A percentile compares a stretch with the other conserved stretches of the same genome.
phyloP scores from a whole-genome alignment of 1,140 invertebrate genomes.

The Drosophila pseudoobscura region DNA sequence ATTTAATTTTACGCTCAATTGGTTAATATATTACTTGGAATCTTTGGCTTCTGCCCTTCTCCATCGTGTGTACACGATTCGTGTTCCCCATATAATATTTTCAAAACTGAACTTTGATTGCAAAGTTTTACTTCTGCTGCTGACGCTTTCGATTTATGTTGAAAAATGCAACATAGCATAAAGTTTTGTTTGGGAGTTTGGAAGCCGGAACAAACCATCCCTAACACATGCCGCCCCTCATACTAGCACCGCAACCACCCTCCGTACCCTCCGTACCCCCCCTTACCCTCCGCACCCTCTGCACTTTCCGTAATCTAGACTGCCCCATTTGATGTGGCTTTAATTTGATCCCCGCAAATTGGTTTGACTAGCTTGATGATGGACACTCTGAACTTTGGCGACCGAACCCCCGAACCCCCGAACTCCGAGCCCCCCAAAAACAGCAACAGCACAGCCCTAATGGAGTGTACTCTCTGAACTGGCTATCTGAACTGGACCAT shows the following conservation, averaged over 20 bases:
- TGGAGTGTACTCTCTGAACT: constrained; percentile 41
- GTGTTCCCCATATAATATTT: constrained; percentile 14
- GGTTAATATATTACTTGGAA: constrained; percentile 58
- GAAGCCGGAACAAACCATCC: neutral
- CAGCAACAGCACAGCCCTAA: constrained; percentile 46
- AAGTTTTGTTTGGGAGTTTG: constrained; percentile 42
- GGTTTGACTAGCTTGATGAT: constrained; percentile 63
- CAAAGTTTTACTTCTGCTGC: constrained; percentile 55
- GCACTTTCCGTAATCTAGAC: neutral
- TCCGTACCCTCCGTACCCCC: no score
- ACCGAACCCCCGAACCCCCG: constrained; percentile 38
- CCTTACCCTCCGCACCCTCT: no score
- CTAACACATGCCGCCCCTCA: constrained; percentile 1
- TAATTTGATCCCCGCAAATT: constrained; percentile 75
- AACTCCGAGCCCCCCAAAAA: neutral
- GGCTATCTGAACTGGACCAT: constrained; percentile 44
- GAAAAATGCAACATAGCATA: constrained; percentile 67
- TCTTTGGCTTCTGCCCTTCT: neutral
- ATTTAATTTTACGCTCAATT: constrained; percentile 64
- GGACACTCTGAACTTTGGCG: constrained; percentile 36
- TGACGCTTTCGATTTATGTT: constrained; percentile 72
- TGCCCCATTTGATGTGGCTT: constrained; percentile 53
- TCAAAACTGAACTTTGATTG: constrained; percentile 40
- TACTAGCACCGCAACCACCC: neutral
- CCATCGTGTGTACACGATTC: constrained; percentile 7